These are phyloP conservation scores for Aphelinus certus DNA, from an alignment of 1,140 invertebrate species.

Conservation along the genomic window DNA sequence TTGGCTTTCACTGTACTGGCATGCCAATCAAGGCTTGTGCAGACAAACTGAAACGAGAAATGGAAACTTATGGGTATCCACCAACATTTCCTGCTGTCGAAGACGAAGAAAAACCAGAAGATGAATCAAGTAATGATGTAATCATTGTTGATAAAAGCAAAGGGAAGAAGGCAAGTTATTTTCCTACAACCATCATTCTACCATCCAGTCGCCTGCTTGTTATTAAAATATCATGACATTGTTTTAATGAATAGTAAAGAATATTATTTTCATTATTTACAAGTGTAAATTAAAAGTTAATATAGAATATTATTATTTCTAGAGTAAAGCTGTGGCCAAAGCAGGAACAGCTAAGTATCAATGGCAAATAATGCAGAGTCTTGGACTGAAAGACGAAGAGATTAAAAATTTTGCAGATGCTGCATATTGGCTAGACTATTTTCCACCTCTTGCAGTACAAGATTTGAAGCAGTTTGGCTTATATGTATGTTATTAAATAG, in stretches of 20 bases:
- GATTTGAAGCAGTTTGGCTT: conserved; percentile 91
- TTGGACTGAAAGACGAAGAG: conserved; percentile 90
- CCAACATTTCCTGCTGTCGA: conserved; percentile 81
- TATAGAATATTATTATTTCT: conserved; percentile 44
- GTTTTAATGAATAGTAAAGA: no score
- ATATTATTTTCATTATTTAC: no score
- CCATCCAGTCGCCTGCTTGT: no score
- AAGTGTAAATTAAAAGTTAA: no score
- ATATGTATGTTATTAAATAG: conserved; percentile 72
- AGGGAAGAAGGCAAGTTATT: conserved; percentile 85
- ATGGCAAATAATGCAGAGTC: conserved; percentile 98
- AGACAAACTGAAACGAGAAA: conserved; percentile 95
- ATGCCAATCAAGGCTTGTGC: conserved; percentile 98
- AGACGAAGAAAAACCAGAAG: conserved; percentile 63
- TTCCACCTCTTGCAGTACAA: conserved; percentile 87
- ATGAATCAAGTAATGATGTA: conserved; percentile 69
- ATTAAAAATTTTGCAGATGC: conserved; percentile 94
- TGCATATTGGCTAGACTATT: conserved; percentile 94
- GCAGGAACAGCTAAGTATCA: conserved; percentile 90
- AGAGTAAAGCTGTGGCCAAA: conserved; percentile 97
- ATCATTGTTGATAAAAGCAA: conserved; percentile 94
- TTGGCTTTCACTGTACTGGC: conserved; percentile 98
- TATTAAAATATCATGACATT: no score
- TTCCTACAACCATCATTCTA: no score
- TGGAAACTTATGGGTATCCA: conserved; percentile 91